phyloP scores from a whole-genome alignment of 23 tunicate genomes.

The Styela plicata region DNA sequence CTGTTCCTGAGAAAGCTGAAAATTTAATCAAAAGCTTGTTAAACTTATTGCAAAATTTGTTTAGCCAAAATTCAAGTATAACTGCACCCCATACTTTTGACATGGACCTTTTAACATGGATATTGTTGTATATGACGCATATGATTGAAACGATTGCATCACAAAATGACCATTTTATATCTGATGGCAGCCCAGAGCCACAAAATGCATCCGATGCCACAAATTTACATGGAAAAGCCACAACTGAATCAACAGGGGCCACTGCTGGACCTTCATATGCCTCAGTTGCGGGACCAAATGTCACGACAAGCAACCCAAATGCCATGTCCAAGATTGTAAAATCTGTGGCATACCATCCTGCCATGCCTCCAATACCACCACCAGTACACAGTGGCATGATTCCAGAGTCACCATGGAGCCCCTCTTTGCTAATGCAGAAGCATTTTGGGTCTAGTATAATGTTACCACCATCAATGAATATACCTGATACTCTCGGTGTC shows the following conservation, averaged over 20 bases:
- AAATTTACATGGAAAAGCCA: background rate
- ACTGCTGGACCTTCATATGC: background rate
- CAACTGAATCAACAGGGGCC: background rate
- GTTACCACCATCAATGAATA: no score
- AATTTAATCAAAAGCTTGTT: slow-evolving; percentile 10
- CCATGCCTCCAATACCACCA: no score
- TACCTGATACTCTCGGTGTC: no score
- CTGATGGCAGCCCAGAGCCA: background rate
- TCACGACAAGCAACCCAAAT: background rate
- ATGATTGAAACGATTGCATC: background rate
- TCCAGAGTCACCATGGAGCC: background rate
- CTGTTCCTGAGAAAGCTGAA: slow-evolving; percentile 12
- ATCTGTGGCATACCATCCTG: no score
- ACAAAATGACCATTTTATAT: background rate
- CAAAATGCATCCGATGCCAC: background rate
- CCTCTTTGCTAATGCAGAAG: no score
- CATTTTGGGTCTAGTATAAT: no score
- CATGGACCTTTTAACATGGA: background rate
- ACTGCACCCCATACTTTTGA: background rate
- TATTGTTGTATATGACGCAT: background rate
- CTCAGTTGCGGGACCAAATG: background rate
- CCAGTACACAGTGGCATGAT: background rate
- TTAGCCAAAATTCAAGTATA: no score
- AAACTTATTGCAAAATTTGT: background rate
- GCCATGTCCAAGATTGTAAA: no score